Evolutionary conservation across 2,888 invertebrate species (phyloP), one percentile per base, ranked within the genome.

Genomic region (Aleiodes leptofemur): DNA sequence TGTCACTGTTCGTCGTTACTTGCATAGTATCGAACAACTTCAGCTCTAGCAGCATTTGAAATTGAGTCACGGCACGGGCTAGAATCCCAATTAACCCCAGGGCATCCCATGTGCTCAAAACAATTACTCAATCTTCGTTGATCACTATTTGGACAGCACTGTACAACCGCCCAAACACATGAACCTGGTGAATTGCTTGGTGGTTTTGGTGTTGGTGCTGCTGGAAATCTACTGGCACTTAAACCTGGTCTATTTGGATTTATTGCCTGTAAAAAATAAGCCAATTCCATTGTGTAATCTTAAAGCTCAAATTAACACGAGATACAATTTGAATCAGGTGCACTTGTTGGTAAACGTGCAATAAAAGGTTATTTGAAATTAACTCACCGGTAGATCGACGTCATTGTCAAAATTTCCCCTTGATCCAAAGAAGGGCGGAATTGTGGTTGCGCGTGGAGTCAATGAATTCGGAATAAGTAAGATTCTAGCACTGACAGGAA

Each of bases 161-260:
- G 92, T 6, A 95, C 90, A 69, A 96, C 94, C 0, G 96, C 96
- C 92, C 94, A 93, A 0, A 94, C 93, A 83, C 96, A 96, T 0
- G 92, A 91, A 8, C 93, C 91, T 0, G 94, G 90, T 31, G 90
- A 90, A 70, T 87, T 83, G 50, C 5, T 88, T 82, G 79, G 89
- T 84, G 73, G 89, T 74, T n/a, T 87, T 80, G 1, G 91, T 90
- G 86, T 94, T 85, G 83, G 90, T 87, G 80, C n/a, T 82, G 76
- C 82, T 4, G 86, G 88, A 76, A 88, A 88, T 55, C 76, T 74
- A n/a, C 78, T 8, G 0, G 77, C 85, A 68, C 31, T 31, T 9
- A 78, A 48, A 4, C 88, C 89, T 4, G 73, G 76, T 7, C 82
- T 81, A 61, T 78, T 16, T 4, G 87, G 87, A 78, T 78, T 83